Base-by-base conservation (phyloP, 2,113 vertebrate genomes). In the Archilochus colubris region DNA sequence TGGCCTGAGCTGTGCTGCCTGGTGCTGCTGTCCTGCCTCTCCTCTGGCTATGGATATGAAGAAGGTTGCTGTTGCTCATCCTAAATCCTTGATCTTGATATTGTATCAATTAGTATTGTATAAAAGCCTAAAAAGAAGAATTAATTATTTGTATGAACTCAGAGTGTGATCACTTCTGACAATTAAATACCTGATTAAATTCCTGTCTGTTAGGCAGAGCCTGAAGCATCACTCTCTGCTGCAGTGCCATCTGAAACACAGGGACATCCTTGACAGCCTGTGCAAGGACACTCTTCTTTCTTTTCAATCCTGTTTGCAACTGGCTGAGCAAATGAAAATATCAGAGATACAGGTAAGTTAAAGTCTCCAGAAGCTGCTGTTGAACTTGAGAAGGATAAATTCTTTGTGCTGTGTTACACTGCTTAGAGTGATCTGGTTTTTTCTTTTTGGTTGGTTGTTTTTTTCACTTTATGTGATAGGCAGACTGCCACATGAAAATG, bases 221-320 rank as follows among this genome's bases (percentile, higher is more conserved):
- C 93, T 99, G 73, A 99, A 99, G 94, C 98, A 99, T 89, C 98
- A 99, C 84, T 97, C 98, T 4, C 54, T 98, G 94, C 96, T 99
- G 89, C 98, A 98, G 96, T 98, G 97, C 93, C 98, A 97, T 48
- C 97, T 99, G 55, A 98, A 97, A 57, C 99, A 99, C 81, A 91
- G 88, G 63, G 98, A 99, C 96, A 98, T 99, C 90, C 96, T 98
- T 15, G 55, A 46, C 62, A 96, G 96, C 46, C 97, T 99, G 79
- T 99, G 98, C 97, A 98, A 98, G 62, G 98, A 99, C 93, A 96
- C 98, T 73, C 84, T 98, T 76, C 57, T 96, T 30, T 98, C 98
- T 48, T 98, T 99, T 94, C 94, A 98, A 40, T 98, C 97, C 77
- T 98, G 97, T 92, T 89, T 99, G 83, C 98, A 99, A 79, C 92